Base-by-base conservation (phyloP, 64 coral and sea anemone species). In the Porites lutea region DNA sequence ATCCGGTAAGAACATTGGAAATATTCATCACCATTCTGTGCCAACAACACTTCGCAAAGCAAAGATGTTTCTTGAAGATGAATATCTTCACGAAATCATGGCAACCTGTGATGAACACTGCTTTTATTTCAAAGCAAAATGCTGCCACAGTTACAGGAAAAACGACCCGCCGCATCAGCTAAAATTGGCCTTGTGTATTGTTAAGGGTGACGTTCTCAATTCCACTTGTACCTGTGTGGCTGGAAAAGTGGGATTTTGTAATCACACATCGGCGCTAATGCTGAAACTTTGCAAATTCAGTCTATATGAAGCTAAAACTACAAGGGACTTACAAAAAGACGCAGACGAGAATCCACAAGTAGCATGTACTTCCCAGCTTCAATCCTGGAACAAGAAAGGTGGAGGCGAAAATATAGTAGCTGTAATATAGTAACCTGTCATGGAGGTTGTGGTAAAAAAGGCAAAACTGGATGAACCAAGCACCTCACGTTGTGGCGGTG, bases 351-450 rank as follows among this genome's bases (percentile, higher is more conserved):
- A 78, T 48, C 74, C 87, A 18, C 22, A 78, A 48, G 9, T 49
- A 27, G 65, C 78, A 20, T 83, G 89, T 37, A 91, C 65, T 10
- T 91, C 89, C 14, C 52, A 73, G 64, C 78, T 91, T 4, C 89
- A 91, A 45, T 22, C 7, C 4, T 83, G 78, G 89, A 50, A 92
- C 61, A 86, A 74, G 82, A 91, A 74, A 82, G 89, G 66, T 44
- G 71, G 89, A 48, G 71, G 90, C 7, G 52, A 60, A 45, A 71
- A 51, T 15, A 92, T 92, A 50, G 67, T 74, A 13, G 63, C 69
- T 43, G n/a, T n/a, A n/a, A n/a, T n/a, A n/a, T n/a, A n/a, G n/a
- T 69, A 92, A 62, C 90, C 90, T 59, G 71, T 92, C 12, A 86
- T 86, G 82, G 82, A 87, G 61, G 73, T 87, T 15, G 45, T 86